These are phyloP conservation scores for Conus canariensis DNA, from an alignment of 2,888 invertebrate species.

Conservation along the genomic window DNA sequence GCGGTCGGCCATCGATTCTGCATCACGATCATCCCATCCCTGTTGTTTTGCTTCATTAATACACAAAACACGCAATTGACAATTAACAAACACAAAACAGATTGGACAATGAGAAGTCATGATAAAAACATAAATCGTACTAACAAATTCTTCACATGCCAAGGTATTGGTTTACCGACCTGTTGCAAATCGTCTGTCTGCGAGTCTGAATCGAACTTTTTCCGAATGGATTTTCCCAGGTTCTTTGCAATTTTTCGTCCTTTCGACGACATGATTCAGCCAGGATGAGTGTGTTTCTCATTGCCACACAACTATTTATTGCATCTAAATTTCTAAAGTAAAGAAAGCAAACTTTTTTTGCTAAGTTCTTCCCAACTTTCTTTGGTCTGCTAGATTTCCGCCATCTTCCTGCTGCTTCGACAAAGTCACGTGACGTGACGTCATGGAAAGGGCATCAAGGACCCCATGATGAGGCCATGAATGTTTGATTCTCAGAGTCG, in stretches of 20 bases:
- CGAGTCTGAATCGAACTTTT: constrained; percentile 52
- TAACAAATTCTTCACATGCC: constrained; percentile 43
- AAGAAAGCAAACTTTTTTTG: constrained; percentile 23
- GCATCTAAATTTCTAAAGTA: neutral
- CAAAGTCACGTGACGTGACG: constrained; percentile 40
- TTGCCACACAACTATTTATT: constrained; percentile 17
- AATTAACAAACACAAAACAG: neutral
- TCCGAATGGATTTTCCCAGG: constrained; percentile 54
- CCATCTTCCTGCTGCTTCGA: constrained; percentile 37
- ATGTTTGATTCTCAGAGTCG: too few relatives aligned
- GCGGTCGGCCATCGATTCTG: neutral
- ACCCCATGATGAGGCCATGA: neutral
- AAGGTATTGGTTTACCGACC: constrained; percentile 47
- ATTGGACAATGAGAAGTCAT: neutral
- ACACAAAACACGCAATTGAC: neutral
- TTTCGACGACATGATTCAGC: constrained; percentile 50
- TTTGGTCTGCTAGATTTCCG: constrained; percentile 34
- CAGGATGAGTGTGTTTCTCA: constrained; percentile 27
- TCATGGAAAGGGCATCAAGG: constrained; percentile 12
- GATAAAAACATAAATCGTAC: neutral
- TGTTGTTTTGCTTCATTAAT: neutral
- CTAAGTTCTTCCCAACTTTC: constrained; percentile 19
- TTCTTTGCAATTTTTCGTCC: constrained; percentile 54
- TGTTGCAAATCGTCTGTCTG: constrained; percentile 51
- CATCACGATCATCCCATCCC: neutral